Evolutionary conservation across 1,140 invertebrate genomes (phyloP).

Genomic region (Microplitis demolitor): DNA sequence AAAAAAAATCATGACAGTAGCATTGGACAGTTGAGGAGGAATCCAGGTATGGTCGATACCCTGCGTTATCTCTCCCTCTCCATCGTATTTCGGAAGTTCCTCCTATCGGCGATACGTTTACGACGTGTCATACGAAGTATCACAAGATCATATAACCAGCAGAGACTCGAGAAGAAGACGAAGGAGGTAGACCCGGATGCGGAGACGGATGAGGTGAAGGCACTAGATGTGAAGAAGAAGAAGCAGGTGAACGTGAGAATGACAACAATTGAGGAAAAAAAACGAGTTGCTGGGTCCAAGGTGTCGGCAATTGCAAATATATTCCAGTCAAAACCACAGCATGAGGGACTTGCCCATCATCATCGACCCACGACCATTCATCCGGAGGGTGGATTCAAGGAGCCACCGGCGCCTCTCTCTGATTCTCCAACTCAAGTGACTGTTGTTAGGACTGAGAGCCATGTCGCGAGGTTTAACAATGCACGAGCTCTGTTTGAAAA

Average conservation of each 20-base stretch:
- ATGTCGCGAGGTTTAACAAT: conserved; percentile 88
- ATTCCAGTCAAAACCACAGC: conserved; percentile 73
- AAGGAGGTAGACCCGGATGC: background rate
- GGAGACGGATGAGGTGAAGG: no score
- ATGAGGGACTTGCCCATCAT: conserved; percentile 26
- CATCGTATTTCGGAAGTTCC: conserved; percentile 23
- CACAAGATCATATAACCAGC: conserved; percentile 11
- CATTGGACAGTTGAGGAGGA: conserved; percentile 22
- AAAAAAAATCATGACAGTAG: conserved; percentile 5
- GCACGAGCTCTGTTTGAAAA: conserved; percentile 92
- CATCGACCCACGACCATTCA: conserved; percentile 40
- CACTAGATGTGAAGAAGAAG: background rate
- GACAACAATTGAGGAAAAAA: conserved; percentile 73
- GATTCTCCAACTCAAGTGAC: conserved; percentile 67
- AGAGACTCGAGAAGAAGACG: conserved; percentile 13
- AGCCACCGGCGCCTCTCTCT: conserved; percentile 51
- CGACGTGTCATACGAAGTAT: conserved; percentile 16
- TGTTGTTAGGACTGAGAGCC: conserved; percentile 85
- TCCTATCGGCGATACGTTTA: conserved; percentile 19
- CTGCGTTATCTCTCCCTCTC: conserved; percentile 21
- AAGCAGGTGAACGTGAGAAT: conserved; percentile 34
- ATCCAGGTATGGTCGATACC: conserved; percentile 29
- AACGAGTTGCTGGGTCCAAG: conserved; percentile 74
- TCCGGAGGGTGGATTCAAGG: conserved; percentile 49
- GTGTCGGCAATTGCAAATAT: conserved; percentile 90